These are phyloP conservation scores for Plutella xylostella DNA, from an alignment of 2,888 invertebrate genomes.

Conservation along the genomic window DNA sequence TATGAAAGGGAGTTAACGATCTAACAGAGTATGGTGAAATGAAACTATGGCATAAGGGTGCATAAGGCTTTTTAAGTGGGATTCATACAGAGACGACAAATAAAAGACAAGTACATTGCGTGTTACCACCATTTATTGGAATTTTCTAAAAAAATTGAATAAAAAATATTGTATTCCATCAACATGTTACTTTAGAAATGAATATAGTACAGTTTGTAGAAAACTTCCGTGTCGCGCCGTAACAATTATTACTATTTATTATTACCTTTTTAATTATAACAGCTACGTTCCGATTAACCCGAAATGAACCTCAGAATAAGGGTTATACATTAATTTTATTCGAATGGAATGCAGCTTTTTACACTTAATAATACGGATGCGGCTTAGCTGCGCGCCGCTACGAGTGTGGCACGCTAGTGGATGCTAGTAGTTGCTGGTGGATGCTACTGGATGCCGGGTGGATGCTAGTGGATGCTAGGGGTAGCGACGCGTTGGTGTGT, in stretches of 20 bases:
- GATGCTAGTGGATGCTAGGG: slow-evolving; percentile 18
- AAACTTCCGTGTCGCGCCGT: slow-evolving; percentile 35
- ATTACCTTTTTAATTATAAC: too few relatives aligned
- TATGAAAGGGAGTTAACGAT: too few relatives aligned
- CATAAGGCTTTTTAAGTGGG: too few relatives aligned
- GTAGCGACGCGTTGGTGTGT: slow-evolving; percentile 25
- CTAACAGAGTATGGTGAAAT: too few relatives aligned
- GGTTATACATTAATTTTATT: slow-evolving; percentile 25
- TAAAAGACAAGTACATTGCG: slow-evolving; percentile 20
- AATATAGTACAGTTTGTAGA: slow-evolving; percentile 56
- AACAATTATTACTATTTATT: slow-evolving; percentile 30
- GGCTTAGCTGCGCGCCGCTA: slow-evolving; percentile 9
- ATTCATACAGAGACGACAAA: too few relatives aligned
- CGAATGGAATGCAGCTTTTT: slow-evolving; percentile 17
- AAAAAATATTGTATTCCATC: slow-evolving; percentile 69
- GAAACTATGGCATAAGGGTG: too few relatives aligned
- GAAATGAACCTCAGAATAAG: too few relatives aligned
- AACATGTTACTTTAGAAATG: slow-evolving; percentile 65
- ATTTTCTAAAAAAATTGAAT: slow-evolving; percentile 70
- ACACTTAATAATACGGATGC: background rate
- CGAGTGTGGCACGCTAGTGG: background rate
- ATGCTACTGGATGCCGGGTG: background rate
- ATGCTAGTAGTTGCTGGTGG: slow-evolving; percentile 18
- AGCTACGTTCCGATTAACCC: too few relatives aligned
- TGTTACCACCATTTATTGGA: slow-evolving; percentile 65